A percentile compares a stretch with the other conserved stretches of the same genome.
Conservation (phyloP, 2,888 invertebrate genomes). For the Phoronis australis region DNA sequence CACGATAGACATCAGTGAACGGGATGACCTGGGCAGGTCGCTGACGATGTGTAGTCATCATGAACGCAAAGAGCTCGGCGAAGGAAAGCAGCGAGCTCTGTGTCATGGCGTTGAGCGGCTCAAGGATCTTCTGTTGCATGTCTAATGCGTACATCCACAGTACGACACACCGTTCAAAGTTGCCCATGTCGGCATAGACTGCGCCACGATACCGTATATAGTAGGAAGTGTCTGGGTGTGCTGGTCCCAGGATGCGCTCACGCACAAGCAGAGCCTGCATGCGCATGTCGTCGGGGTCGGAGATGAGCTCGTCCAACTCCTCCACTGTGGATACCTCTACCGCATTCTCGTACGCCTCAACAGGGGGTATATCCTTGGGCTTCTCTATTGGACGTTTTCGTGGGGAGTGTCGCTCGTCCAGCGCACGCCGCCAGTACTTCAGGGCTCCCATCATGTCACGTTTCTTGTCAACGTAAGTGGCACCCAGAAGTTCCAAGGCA, state of each 20-base stretch:
- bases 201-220: constrained; percentile 91
- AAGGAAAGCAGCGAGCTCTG: constrained; percentile 91
- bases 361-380: constrained; percentile 65
- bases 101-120: constrained; percentile 89
- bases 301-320: constrained; percentile 76
- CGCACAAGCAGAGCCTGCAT: constrained; percentile 84
- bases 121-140: constrained; percentile 89
- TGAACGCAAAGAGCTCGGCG: constrained; percentile 78
- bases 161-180: constrained; percentile 81
- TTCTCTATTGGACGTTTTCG: constrained; percentile 61
- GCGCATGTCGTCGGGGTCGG: constrained; percentile 92
- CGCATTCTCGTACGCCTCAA: constrained; percentile 83
- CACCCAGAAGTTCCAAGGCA: constrained; percentile 84
- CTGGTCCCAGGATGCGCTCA: constrained; percentile 82
- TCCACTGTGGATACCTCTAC: constrained; percentile 74
- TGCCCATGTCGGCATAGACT: constrained; percentile 84
- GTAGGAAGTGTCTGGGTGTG: constrained; percentile 94
- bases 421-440: constrained; percentile 83
- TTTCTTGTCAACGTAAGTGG: constrained; percentile 94
- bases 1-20: constrained; percentile 74
- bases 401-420: constrained; percentile 62
- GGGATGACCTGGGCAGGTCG: constrained; percentile 65
- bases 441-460: constrained; percentile 83
- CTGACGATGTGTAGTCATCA: constrained; percentile 74
- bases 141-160: constrained; percentile 95